A percentile compares a stretch with the other conserved stretches of the same genome.
Evolutionary conservation across 1,140 invertebrate genomes (phyloP).

Genomic region (Lepidurus arcticus): DNA sequence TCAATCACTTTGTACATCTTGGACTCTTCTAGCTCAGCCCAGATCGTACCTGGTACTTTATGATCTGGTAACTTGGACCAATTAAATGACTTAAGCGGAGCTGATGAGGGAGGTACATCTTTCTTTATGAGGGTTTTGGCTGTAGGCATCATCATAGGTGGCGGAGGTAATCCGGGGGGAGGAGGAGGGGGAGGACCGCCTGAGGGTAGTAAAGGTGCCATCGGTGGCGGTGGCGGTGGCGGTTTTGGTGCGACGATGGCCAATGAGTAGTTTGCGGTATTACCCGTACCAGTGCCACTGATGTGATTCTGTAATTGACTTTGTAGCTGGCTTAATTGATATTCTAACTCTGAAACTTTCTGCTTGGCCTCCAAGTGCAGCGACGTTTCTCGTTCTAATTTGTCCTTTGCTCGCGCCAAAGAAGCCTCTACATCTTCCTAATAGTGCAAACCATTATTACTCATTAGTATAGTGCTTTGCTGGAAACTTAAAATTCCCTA

Average conservation of each 20-base stretch:
- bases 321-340: conserved; percentile 64
- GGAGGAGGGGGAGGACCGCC: conserved; percentile 48
- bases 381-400: conserved; percentile 82
- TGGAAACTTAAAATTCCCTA: conserved; percentile 39
- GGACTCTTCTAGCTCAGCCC: conserved; percentile 88
- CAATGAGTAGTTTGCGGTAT: conserved; percentile 38
- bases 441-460: conserved; percentile 1
- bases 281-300: conserved; percentile 33
- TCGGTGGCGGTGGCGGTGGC: conserved; percentile 54
- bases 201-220: conserved; percentile 50
- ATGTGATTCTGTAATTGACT: conserved; percentile 52
- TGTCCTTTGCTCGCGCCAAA: conserved; percentile 73
- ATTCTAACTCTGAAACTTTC: conserved; percentile 66
- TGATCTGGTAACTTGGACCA: conserved; percentile 91
- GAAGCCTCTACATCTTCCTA: conserved; percentile 82
- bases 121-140: conserved; percentile 69
- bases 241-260: conserved; percentile 36
- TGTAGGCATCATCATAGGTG: conserved; percentile 37
- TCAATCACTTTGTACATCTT: conserved; percentile 89
- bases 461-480: neutral
- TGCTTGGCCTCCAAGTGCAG: conserved; percentile 80
- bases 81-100: conserved; percentile 93
- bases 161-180: conserved; percentile 40
- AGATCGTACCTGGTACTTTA: conserved; percentile 79
- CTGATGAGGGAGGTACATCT: conserved; percentile 67